Conservation (phyloP, 2,113 vertebrate genomes). For the Silurus asotus region DNA sequence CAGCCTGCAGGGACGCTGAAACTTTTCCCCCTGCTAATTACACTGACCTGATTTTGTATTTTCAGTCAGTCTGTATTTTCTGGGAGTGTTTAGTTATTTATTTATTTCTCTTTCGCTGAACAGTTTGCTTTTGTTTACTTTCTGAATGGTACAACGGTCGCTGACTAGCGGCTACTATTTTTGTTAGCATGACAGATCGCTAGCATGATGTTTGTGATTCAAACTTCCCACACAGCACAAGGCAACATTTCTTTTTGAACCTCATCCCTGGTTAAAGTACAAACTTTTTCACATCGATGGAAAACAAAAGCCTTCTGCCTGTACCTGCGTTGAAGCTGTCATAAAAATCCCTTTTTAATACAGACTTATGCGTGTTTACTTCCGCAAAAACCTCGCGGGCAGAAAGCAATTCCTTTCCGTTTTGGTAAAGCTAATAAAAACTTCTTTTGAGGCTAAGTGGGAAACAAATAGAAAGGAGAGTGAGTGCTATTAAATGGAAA, state of each 20-base stretch:
- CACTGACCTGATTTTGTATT: not conserved
- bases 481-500: constrained; percentile 49
- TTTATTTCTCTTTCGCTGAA: not conserved
- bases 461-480: constrained; percentile 44
- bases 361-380: not conserved
- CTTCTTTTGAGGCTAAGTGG: constrained; percentile 4
- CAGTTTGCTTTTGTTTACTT: not conserved
- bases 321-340: not conserved
- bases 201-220: not conserved
- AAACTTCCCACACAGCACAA: not conserved
- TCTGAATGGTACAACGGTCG: not conserved
- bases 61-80: not conserved
- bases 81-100: too few relatives aligned
- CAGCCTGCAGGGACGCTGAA: not conserved
- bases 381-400: not conserved
- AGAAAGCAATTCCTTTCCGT: constrained; percentile 9
- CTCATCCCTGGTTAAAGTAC: not conserved
- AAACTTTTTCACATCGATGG: not conserved
- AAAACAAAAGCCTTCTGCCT: not conserved
- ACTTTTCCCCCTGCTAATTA: not conserved
- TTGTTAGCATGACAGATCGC: too few relatives aligned
- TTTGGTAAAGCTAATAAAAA: not conserved
- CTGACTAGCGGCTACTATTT: not conserved
- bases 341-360: not conserved
- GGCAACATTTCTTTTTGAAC: not conserved